Base-by-base conservation (phyloP, 2,797 vertebrate genomes). In the Benthosema pterotum region DNA sequence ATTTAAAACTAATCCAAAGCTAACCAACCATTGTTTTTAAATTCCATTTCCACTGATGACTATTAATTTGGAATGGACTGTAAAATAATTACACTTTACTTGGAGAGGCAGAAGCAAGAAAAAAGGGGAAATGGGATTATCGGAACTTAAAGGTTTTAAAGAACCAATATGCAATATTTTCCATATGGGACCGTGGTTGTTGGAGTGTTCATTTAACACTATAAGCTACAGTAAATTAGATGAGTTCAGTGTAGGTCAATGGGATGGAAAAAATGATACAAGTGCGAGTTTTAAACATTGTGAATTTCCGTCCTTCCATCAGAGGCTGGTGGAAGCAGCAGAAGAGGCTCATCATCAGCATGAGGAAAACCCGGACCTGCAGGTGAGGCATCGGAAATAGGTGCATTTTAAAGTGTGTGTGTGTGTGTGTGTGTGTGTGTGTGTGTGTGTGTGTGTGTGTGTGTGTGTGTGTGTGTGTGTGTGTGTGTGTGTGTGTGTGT, bases 291-390 rank as follows among this genome's bases (percentile, higher is more conserved):
- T 25, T 25, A 25, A 25, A 38, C 7, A 9, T 38, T 38, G 32
- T 38, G 32, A 9, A 38, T 38, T 38, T 38, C 32, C 32, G 8
- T 11, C 28, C 32, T 73, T 15, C 51, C 77, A 74, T 3, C 78
- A 99, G 97, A 93, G 96, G 69, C 93, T 99, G 12, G 97, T 99
- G 76, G 96, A 99, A 83, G 97, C 97, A 56, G 97, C 97, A 13
- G 97, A 99, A 80, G 96, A 98, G 67, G 97, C 97, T 62, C 96
- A 99, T 52, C 90, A 96, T 82, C 95, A 99, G 73, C 97, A 99
- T 1, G 95, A 97, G 79, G 96, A 98, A 54, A 95, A 99, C 77
- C 96, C 96, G 6, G 96, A 99, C 51, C 91, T 99, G 60, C 95
- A 99, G 96, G 97, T 99, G 90, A 92, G 65, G 71, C 11, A 19